Base-by-base conservation (phyloP, 2,113 vertebrate genomes). In the Dicrurus megarhynchus region DNA sequence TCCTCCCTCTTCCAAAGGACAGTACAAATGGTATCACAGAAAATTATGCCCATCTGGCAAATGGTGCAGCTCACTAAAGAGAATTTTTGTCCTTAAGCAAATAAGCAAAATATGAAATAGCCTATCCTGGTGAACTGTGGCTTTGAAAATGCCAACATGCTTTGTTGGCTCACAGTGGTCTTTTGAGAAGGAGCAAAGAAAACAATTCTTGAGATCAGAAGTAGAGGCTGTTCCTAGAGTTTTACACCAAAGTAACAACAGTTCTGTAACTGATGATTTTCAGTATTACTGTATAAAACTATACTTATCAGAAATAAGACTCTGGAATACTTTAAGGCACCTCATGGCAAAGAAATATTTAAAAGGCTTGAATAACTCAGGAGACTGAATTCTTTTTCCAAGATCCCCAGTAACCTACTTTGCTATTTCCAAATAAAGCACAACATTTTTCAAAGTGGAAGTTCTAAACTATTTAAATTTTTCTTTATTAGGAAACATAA, bases 241-340 rank as follows among this genome's bases (percentile, higher is more conserved):
- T 84, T 59, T 39, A 65, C 32, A 85, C 6, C 41, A 76, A 95
- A 49, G 37, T 67, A 80, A 32, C 27, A 71, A 67, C 12, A 79
- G 32, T 46, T 83, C 24, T 47, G 12, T 35, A 88, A 74, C 50
- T 22, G 56, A 52, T 50, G 16, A 68, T 53, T 78, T 90, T 85
- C n/a, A 57, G n/a, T 39, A 68, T 60, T 61, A 88, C 57, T 56
- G 44, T 84, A 89, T 52, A 75, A 84, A 92, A 88, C 49, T 9
- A 1, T 64, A 46, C 41, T 53, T 65, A 64, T 55, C 74, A 92
- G 56, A 93, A 91, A 64, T 37, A 94, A 69, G 33, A 65, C 53
- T 87, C 33, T 28, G 37, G 76, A 82, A 83, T 75, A 94, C 42
- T 84, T 90, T 49, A 96, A 97, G 96, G 94, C 95, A 97, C 76